These are phyloP conservation scores for Callosobruchus maculatus DNA, from an alignment of 2,888 invertebrate species.

Conservation along the genomic window DNA sequence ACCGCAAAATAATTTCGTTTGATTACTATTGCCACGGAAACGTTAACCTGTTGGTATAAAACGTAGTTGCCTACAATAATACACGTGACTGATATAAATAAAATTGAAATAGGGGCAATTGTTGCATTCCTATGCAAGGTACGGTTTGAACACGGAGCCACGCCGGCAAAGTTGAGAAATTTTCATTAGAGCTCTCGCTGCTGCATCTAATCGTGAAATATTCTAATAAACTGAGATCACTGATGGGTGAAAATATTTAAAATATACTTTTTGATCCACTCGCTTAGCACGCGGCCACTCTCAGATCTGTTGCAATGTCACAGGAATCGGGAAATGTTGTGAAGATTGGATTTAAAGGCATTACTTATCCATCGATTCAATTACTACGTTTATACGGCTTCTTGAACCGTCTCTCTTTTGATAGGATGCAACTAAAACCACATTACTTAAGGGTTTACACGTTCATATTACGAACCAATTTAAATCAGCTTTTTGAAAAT, in stretches of 20 bases:
- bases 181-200: not conserved
- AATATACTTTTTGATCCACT: not conserved
- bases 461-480: too few relatives aligned
- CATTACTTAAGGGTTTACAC: too few relatives aligned
- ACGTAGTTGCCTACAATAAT: not conserved
- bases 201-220: not conserved
- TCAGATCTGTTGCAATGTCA: not conserved
- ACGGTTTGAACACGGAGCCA: too few relatives aligned
- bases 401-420: too few relatives aligned
- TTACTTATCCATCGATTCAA: not conserved
- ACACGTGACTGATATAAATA: not conserved
- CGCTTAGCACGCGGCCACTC: not conserved
- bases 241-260: not conserved
- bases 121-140: not conserved
- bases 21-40: not conserved
- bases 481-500: too few relatives aligned
- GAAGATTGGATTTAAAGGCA: not conserved
- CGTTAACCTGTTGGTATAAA: not conserved
- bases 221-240: not conserved
- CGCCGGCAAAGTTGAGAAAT: not conserved
- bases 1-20: not conserved
- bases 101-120: not conserved
- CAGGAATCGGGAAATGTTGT: not conserved
- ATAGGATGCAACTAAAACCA: too few relatives aligned
- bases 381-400: too few relatives aligned